A percentile compares a stretch with the other conserved stretches of the same genome.
These are phyloP conservation scores for Meiosimyza decipiens DNA, from an alignment of 2,888 invertebrate species.

Conservation along the genomic window DNA sequence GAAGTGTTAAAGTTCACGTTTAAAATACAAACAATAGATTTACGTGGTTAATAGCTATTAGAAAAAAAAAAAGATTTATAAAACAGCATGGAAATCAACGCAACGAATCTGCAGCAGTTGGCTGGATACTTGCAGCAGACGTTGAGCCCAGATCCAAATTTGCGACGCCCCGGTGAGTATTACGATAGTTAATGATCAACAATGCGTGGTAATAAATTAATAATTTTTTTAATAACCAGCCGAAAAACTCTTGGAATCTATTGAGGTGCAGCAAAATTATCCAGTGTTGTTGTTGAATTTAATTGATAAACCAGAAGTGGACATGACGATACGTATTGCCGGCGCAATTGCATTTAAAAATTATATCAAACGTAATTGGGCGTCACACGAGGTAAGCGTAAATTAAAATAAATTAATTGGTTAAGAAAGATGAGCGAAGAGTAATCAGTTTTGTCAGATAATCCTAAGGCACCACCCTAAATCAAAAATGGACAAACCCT, in stretches of 20 bases:
- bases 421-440: background rate
- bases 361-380: constrained; percentile 96
- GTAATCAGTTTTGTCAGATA: background rate
- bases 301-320: constrained; percentile 84
- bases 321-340: constrained; percentile 85
- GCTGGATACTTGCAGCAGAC: constrained; percentile 90
- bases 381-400: constrained; percentile 73
- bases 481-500: background rate
- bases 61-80: background rate
- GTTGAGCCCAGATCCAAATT: constrained; percentile 82
- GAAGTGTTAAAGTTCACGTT: no score
- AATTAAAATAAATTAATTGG: no score
- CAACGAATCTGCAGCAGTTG: constrained; percentile 83
- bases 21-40: no score
- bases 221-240: constrained; percentile 70
- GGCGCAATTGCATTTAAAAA: constrained; percentile 97
- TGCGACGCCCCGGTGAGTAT: constrained; percentile 82
- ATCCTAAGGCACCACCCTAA: background rate
- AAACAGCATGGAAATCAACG: constrained; percentile 84
- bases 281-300: constrained; percentile 86
- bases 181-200: constrained; percentile 1
- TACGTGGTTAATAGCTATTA: background rate
- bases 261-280: constrained; percentile 92
- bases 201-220: background rate
- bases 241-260: constrained; percentile 90